Conservation (phyloP, 2,113 vertebrate genomes). For the Triplophysa siluroides region DNA sequence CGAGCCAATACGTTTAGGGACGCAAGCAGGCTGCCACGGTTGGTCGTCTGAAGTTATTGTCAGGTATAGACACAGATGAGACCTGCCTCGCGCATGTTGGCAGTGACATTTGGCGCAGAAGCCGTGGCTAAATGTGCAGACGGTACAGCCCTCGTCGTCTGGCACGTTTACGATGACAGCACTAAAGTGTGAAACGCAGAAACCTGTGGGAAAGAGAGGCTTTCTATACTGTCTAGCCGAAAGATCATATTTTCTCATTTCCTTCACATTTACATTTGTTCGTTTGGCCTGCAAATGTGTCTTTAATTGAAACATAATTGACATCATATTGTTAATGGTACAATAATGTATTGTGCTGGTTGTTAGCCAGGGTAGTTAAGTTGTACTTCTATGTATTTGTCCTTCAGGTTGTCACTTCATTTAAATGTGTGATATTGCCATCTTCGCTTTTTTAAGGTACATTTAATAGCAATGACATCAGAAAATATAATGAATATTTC, state of each 20-base stretch:
- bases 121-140: constrained; percentile 1
- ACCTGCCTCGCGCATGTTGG: constrained; percentile 12
- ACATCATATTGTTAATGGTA: too few species aligned
- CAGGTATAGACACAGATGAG: background rate
- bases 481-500: background rate
- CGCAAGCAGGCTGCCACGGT: constrained; percentile 44
- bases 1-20: constrained; percentile 52
- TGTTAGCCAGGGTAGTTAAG: background rate
- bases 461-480: too few species aligned
- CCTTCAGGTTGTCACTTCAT: too few species aligned
- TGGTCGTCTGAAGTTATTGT: constrained; percentile 41
- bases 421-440: too few species aligned
- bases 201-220: background rate
- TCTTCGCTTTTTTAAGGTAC: too few species aligned
- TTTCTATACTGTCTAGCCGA: background rate
- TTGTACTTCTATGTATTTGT: background rate
- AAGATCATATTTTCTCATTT: too few species aligned
- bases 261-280: too few species aligned
- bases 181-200: constrained; percentile 13
- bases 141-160: constrained; percentile 23
- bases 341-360: too few species aligned
- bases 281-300: too few species aligned
- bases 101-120: background rate
- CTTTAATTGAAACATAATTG: too few species aligned
- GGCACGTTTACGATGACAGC: constrained; percentile 19